phyloP scores from a whole-genome alignment of 2,113 vertebrate genomes.

The Crotalus helleri region DNA sequence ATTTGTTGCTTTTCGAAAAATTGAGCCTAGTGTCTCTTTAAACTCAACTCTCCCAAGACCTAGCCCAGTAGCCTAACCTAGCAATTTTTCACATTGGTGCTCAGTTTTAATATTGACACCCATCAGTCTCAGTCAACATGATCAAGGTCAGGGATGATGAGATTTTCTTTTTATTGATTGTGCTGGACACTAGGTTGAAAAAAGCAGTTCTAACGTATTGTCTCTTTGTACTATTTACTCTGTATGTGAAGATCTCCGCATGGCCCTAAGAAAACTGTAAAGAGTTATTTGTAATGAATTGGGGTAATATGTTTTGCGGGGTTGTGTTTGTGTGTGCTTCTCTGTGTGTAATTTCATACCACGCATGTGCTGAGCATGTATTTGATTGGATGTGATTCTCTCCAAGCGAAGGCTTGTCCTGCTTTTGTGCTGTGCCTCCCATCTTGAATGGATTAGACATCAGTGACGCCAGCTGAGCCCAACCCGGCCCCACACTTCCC shows the following conservation, averaged over 20 bases:
- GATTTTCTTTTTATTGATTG: not conserved
- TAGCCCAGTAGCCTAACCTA: not conserved
- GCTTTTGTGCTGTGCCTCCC: conserved; percentile 26
- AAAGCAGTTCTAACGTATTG: not conserved
- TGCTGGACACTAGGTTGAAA: not conserved
- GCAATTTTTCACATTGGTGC: not conserved
- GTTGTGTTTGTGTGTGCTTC: not conserved
- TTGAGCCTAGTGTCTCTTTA: too few relatives aligned
- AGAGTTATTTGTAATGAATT: not conserved
- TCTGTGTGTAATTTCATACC: not conserved
- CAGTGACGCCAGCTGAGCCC: conserved; percentile 23
- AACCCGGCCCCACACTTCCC: conserved; percentile 26
- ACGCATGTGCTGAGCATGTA: not conserved
- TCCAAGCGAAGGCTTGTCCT: not conserved
- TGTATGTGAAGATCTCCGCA: not conserved
- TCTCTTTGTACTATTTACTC: not conserved
- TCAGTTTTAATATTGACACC: not conserved
- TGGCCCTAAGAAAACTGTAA: not conserved
- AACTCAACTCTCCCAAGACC: not conserved
- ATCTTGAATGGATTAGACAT: conserved; percentile 40
- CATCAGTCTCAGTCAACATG: not conserved
- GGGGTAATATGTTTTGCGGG: not conserved
- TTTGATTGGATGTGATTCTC: conserved; percentile 13
- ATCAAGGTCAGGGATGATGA: not conserved
- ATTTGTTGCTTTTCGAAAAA: not conserved